Base-by-base conservation (phyloP, 2,797 vertebrate genomes). In the Danio aesculapii region DNA sequence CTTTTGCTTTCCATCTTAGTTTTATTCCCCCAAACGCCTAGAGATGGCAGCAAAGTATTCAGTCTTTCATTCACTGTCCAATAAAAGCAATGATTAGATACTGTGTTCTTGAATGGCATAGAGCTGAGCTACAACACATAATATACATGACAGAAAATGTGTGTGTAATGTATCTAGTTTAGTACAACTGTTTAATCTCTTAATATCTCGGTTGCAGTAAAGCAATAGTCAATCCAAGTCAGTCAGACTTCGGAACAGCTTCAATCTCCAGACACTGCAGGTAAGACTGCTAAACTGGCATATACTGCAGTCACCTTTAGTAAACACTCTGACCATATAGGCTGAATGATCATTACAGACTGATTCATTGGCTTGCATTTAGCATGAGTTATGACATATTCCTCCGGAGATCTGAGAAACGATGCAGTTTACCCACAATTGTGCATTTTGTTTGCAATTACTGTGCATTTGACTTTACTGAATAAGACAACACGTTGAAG, bases 1-100 rank as follows among this genome's bases (percentile, higher is more conserved):
- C 0, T 71, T 55, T 43, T 71, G 6, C 39, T 19, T 77, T 55
- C 43, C 8, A 55, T 46, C 16, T 44, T 19, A 19, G 13, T 39
- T 19, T n/a, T 61, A 47, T 77, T 55, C 68, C 49, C 21, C 5
- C 14, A 72, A 46, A 63, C 49, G 3, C 49, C 77, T 64, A 47
- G 6, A 72, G 77, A 79, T 79, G 77, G 68, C 77, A 53, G 67
- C 67, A 79, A n/a, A 71, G 57, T 52, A 12, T 64, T 63, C 41
- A 13, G 62, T 63, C 14, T 14, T 44, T 70, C n/a, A 8, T 16
- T 43, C 13, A 21, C 21, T 5, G 17, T 43, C 17, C 21, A 52
- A 8, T 11, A 6, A 43, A 43, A 16, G 16, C 4, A 11, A 19
- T 43, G 46, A 19, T 59, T n/a, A n/a, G n/a, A n/a, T n/a, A n/a